These are phyloP conservation scores for Notechis scutatus DNA, from an alignment of 2,113 vertebrate genomes.

Conservation along the genomic window DNA sequence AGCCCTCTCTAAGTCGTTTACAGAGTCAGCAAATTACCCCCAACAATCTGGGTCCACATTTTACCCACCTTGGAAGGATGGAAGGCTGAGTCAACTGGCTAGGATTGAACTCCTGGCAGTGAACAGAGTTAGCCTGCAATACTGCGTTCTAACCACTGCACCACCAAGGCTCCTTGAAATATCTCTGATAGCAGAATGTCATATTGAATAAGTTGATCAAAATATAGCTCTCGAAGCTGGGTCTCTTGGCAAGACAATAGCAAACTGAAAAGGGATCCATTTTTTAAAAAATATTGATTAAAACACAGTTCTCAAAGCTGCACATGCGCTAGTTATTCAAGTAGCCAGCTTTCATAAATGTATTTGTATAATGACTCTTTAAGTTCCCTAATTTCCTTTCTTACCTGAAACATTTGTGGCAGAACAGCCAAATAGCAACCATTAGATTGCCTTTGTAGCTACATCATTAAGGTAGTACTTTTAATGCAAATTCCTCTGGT, in stretches of 20 bases:
- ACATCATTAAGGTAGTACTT: background rate
- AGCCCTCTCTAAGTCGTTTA: background rate
- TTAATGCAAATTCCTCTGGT: background rate
- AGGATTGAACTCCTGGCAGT: background rate
- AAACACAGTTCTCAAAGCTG: background rate
- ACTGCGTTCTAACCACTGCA: background rate
- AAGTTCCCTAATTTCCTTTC: background rate
- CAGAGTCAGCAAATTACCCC: background rate
- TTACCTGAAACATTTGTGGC: background rate
- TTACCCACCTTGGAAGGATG: background rate
- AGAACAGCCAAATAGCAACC: accelerated
- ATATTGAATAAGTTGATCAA: background rate
- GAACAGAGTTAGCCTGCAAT: background rate
- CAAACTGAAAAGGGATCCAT: background rate
- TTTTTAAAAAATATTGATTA: background rate
- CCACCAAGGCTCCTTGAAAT: background rate
- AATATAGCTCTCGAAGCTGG: background rate
- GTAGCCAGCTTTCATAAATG: background rate
- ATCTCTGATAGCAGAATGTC: background rate
- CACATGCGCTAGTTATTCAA: background rate
- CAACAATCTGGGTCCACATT: background rate
- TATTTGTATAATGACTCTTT: background rate
- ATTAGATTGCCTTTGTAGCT: background rate
- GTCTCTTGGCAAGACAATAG: background rate
- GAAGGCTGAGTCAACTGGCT: background rate